Percentiles rank a stretch among this genome's conserved stretches.
These are phyloP conservation scores for Otocyon megalotis DNA, from an alignment of 2,113 vertebrate species.

Conservation along the genomic window DNA sequence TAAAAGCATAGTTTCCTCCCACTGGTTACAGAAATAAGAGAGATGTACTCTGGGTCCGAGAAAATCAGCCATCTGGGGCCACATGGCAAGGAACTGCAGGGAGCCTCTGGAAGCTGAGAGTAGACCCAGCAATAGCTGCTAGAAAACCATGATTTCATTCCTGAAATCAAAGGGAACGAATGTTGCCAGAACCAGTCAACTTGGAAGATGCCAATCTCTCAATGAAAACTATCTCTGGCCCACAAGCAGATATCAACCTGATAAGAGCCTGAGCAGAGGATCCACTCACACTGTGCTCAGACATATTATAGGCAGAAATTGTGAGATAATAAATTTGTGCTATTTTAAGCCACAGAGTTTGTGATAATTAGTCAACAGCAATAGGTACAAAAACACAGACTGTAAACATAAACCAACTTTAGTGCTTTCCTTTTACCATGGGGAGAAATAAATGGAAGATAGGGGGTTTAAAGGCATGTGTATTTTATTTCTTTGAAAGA, in stretches of 20 bases:
- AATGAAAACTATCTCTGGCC: not conserved
- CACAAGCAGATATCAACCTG: not conserved
- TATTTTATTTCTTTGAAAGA: conserved; percentile 1
- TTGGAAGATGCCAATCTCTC: not conserved
- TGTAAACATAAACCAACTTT: not conserved
- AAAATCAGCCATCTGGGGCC: not conserved
- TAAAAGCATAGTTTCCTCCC: not conserved
- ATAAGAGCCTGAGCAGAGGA: not conserved
- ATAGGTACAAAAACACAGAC: not conserved
- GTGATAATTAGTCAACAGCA: not conserved
- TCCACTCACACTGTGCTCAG: not conserved
- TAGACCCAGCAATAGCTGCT: not conserved
- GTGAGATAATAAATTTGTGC: not conserved
- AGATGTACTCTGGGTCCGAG: not conserved
- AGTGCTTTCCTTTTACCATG: not conserved
- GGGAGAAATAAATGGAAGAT: not conserved
- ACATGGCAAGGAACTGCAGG: not conserved
- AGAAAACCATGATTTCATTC: not conserved
- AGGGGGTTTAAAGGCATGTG: not conserved
- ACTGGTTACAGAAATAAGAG: not conserved
- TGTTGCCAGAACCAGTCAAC: not conserved
- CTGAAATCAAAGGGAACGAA: not conserved
- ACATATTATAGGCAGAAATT: not conserved
- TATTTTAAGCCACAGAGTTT: not conserved
- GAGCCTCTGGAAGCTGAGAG: not conserved